A percentile compares a stretch with the other conserved stretches of the same genome.
phyloP scores from a whole-genome alignment of 2,113 vertebrate genomes.

The Cairina moschata region DNA sequence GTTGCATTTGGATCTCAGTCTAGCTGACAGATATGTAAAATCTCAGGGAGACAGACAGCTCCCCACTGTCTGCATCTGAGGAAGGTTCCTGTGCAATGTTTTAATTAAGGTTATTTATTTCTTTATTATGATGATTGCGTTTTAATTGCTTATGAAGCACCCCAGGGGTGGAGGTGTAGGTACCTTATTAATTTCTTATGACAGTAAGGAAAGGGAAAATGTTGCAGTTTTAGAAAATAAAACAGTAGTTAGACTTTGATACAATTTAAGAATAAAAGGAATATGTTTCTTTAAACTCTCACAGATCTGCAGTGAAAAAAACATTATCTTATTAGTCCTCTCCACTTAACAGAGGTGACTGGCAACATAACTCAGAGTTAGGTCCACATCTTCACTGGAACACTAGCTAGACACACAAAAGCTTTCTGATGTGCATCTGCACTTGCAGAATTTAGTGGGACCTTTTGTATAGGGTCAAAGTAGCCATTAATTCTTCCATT shows the following conservation, averaged over 20 bases:
- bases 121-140: conserved; percentile 66
- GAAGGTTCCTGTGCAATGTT: conserved; percentile 56
- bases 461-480: background rate
- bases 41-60: conserved; percentile 58
- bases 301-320: background rate
- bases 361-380: background rate
- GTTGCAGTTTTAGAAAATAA: background rate
- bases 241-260: background rate
- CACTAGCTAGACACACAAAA: background rate
- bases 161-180: conserved; percentile 26
- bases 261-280: conserved; percentile 1
- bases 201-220: background rate
- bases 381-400: background rate
- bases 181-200: conserved; percentile 50
- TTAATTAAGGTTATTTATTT: conserved; percentile 79
- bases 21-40: conserved; percentile 63
- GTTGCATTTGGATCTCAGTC: background rate
- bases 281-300: background rate
- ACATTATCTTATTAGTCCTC: background rate
- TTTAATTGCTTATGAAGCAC: conserved; percentile 66
- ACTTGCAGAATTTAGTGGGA: background rate
- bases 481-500: background rate
- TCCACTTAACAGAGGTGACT: background rate
- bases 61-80: conserved; percentile 45
- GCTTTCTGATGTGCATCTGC: background rate